Evolutionary conservation across 2,113 vertebrate species (phyloP).

Genomic region (Sprattus sprattus): DNA sequence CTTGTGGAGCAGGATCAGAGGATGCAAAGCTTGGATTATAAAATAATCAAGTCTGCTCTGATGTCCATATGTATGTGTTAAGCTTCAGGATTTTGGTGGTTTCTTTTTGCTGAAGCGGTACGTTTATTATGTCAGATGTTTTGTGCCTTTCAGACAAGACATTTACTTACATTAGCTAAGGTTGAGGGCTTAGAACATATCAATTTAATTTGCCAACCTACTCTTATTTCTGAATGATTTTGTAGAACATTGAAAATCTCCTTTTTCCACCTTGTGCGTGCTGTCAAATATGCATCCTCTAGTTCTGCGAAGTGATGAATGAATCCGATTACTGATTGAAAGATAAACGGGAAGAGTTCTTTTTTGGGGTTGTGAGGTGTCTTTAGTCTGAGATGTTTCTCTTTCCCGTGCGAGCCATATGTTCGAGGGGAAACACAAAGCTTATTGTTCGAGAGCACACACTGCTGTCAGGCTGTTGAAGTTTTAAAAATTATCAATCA

Average conservation of each 20-base stretch:
- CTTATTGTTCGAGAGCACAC: conserved; percentile 4
- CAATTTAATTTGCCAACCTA: not conserved
- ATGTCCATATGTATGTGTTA: not conserved
- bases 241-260: not conserved
- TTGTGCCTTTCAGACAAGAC: not conserved
- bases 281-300: not conserved
- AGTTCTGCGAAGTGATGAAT: not conserved
- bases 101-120: not conserved
- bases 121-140: not conserved
- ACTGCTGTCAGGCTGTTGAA: not conserved
- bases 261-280: not conserved
- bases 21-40: not conserved
- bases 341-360: not conserved
- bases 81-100: not conserved
- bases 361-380: not conserved
- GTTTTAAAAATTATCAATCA: conserved; percentile 15
- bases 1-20: not conserved
- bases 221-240: not conserved
- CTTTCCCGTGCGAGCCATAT: not conserved
- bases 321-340: not conserved
- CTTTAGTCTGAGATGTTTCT: not conserved
- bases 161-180: not conserved
- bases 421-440: not conserved
- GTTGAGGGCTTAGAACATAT: not conserved
- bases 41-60: not conserved